A percentile compares a stretch with the other conserved stretches of the same genome.
Conservation (phyloP, 2,797 vertebrate genomes). For the Pseudopleuronectes americanus region DNA sequence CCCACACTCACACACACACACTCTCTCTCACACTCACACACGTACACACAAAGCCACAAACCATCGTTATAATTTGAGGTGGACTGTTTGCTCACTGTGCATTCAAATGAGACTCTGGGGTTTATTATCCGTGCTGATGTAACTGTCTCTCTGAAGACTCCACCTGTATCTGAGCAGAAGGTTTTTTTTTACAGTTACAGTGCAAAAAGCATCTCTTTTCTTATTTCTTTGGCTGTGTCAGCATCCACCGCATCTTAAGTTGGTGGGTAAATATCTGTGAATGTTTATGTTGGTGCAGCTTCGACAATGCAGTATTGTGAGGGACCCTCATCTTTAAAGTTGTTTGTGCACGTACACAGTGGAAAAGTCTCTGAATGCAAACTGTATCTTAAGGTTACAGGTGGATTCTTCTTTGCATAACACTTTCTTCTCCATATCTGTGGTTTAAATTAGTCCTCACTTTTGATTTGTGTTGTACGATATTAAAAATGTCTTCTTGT, state of each 20-base stretch:
- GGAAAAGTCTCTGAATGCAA: background rate
- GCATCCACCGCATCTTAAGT: conserved; percentile 1
- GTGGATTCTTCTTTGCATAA: background rate
- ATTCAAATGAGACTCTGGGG: conserved; percentile 42
- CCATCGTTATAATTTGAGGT: conserved; percentile 7
- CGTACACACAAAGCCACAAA: background rate
- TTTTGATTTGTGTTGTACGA: conserved; percentile 10
- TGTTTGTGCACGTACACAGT: too few relatives aligned
- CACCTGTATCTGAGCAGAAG: conserved; percentile 28
- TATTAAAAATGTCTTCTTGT: background rate
- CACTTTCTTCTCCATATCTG: background rate
- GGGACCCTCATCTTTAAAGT: background rate
- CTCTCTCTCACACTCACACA: too few relatives aligned
- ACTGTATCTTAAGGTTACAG: background rate
- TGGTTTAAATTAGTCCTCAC: background rate
- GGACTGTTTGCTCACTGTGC: conserved; percentile 11
- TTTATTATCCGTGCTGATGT: conserved; percentile 45
- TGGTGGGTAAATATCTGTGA: background rate
- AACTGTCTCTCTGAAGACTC: conserved; percentile 33
- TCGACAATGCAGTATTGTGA: background rate
- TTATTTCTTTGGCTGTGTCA: conserved; percentile 10
- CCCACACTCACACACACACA: too few relatives aligned
- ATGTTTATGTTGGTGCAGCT: background rate
- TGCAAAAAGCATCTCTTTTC: background rate
- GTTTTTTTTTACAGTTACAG: conserved; percentile 1